Base-by-base conservation (phyloP, 2,797 vertebrate species). In the Thaleichthys pacificus region DNA sequence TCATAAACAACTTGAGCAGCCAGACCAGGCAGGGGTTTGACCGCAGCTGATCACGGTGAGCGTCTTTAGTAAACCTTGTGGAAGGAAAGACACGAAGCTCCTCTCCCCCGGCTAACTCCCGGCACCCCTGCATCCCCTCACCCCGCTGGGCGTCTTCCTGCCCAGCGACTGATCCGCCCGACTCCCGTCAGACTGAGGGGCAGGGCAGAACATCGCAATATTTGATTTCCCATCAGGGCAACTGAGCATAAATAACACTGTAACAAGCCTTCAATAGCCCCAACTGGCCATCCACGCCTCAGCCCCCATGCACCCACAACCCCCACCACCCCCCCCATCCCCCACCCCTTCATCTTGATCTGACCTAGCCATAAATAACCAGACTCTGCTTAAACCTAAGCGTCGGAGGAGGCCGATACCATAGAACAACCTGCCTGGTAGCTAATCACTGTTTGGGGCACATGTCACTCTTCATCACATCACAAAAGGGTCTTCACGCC, bases 181-280 rank as follows among this genome's bases (percentile, higher is more conserved):
- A 89, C 87, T 76, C 80, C 81, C 76, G 74, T 85, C 73, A 77
- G 85, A 77, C 82, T 90, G 87, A 89, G 84, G 80, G 86, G 86
- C 87, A 90, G 78, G 21, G 85, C 75, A 85, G 81, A 88, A 90
- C 87, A 90, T 88, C 62, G 85, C 77, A 87, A 89, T 88, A 85
- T 93, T 91, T 88, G 85, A 92, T 92, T 91, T 91, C 64, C 85
- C 79, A 32, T 80, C 77, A 85, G 66, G 38, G 79, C 85, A 72
- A 64, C 86, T 78, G 83, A 89, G 88, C 89, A 85, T 82, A 85
- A 84, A 73, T 84, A 91, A 89, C 76, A 75, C 60, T 66, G 73
- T 77, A 78, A 68, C 82, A 88, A 87, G 85, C 80, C 75, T 86
- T 85, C 88, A 87, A 87, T 91, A 87, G 85, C 58, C 79, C 11